Percentiles rank a stretch among this genome's conserved stretches.
phyloP scores from a whole-genome alignment of 2,113 vertebrate genomes.

The Dicaeum eximium region DNA sequence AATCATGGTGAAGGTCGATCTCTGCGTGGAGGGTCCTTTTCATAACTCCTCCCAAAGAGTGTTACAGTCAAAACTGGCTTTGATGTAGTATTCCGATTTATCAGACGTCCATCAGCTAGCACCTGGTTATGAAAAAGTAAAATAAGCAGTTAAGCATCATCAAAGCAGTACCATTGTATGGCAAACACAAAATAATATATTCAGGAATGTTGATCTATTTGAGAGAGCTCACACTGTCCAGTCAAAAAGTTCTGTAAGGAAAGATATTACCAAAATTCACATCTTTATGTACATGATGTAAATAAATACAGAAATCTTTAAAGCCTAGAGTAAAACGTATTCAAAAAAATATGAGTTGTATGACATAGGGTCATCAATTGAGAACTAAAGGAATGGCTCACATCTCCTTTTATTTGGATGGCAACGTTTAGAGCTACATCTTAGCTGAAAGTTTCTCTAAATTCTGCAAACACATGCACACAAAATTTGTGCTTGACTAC shows the following conservation, averaged over 20 bases:
- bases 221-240: not conserved
- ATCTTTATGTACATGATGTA: not conserved
- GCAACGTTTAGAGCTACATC: not conserved
- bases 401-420: not conserved
- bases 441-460: not conserved
- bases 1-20: not conserved
- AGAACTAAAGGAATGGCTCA: not conserved
- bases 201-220: too few species aligned
- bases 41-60: slow-evolving; percentile 68
- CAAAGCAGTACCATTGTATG: not conserved
- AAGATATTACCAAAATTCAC: not conserved
- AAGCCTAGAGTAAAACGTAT: not conserved
- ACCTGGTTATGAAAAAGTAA: slow-evolving; percentile 39
- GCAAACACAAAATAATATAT: too few species aligned
- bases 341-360: not conserved
- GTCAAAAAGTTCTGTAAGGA: not conserved
- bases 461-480: not conserved
- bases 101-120: slow-evolving; percentile 52
- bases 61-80: slow-evolving; percentile 65
- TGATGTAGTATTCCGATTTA: slow-evolving; percentile 14
- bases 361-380: not conserved
- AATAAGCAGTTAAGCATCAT: not conserved
- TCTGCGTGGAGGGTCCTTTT: slow-evolving; percentile 16
- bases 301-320: not conserved
- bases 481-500: not conserved